Percentiles rank a stretch among this genome's conserved stretches.
phyloP scores from a whole-genome alignment of 2,797 vertebrate species.

The Alosa sapidissima region DNA sequence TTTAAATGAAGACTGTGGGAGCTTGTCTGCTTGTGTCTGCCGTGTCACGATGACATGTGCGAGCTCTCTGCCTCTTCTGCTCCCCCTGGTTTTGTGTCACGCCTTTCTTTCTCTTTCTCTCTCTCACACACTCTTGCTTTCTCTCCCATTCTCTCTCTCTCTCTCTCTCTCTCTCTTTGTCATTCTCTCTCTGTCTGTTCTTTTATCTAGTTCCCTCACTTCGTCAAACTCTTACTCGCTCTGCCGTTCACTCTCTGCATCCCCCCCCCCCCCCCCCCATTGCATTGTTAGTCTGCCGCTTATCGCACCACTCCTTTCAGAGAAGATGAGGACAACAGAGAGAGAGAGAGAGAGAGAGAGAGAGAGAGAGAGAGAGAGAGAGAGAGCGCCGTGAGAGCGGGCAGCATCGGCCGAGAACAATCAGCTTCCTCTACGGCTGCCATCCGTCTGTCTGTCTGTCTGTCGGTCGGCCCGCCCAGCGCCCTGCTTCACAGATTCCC shows the following conservation, averaged over 20 bases:
- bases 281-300: background rate
- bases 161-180: background rate
- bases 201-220: background rate
- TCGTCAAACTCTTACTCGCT: background rate
- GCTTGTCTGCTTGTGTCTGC: background rate
- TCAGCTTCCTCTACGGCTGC: background rate
- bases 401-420: constrained; percentile 34
- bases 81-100: background rate
- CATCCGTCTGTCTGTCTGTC: background rate
- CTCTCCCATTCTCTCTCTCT: background rate
- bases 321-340: constrained; percentile 26
- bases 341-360: background rate
- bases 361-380: background rate
- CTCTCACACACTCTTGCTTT: background rate
- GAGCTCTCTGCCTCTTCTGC: background rate
- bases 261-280: background rate
- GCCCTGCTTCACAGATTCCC: background rate
- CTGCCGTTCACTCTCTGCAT: background rate
- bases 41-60: background rate
- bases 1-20: background rate
- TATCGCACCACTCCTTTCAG: constrained; percentile 28
- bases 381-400: background rate
- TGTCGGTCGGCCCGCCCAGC: background rate
- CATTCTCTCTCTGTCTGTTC: no score
- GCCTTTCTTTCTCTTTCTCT: background rate